Base-by-base conservation (phyloP, 2,113 vertebrate species). In the Dendropsophus ebraccatus region DNA sequence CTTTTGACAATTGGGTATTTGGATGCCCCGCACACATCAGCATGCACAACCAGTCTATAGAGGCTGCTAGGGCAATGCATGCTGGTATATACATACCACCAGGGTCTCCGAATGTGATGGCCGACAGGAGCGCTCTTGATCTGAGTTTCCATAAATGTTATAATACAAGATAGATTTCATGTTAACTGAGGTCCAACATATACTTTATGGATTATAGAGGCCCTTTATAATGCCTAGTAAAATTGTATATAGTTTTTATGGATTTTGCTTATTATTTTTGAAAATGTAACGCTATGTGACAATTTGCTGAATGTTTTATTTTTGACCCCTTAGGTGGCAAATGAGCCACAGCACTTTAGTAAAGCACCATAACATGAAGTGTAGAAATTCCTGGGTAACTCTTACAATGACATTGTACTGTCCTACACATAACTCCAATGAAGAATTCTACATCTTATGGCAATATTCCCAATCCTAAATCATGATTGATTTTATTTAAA, bases 261-360 rank as follows among this genome's bases (percentile, higher is more conserved):
- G 67, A 12, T 70, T 70, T 37, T 23, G 19, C 32, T 37, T 37
- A 19, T 70, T 23, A 37, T 70, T 70, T 70, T 41, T 1, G n/a
- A 12, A 23, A 21, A 37, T 41, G 6, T 23, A 41, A 23, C 2
- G 17, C 17, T 41, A 1, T 23, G 14, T 35, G 16, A 41, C 35
- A 1, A 70, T 41, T 11, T 70, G 7, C 67, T 70, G 67, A 70
- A 70, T 70, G 67, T 70, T n/a, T n/a, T 23, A 2, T 41, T 37
- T 70, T 41, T 70, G 41, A 41, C 35, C 67, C 67, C 32, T 37
- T 37, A 41, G 67, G 67, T 70, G 67, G 32, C 21, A n/a, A 21
- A 23, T 23, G 19, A 70, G 35, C 35, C 67, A 8, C 67, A 41
- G 67, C 67, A 70, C 67, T 70, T 70, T 70, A 69, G 67, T 70